Conservation (phyloP, 2,797 vertebrate genomes). For the Phrynocephalus vlangalii region DNA sequence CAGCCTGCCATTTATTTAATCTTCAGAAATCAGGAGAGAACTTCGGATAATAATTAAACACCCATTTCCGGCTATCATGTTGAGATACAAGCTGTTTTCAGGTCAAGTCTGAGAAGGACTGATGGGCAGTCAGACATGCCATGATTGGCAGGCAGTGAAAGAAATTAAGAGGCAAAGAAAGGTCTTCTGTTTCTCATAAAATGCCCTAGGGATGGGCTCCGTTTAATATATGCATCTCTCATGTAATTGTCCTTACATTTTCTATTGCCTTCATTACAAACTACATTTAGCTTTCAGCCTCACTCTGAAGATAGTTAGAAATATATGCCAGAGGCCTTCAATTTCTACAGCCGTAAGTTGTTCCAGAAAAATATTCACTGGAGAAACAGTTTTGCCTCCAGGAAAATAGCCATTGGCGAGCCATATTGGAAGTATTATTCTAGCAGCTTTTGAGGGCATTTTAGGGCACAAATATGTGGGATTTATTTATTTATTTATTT, state of each 20-base stretch:
- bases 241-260: constrained; percentile 53
- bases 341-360: constrained; percentile 56
- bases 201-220: constrained; percentile 51
- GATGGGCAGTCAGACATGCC: constrained; percentile 58
- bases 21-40: constrained; percentile 69
- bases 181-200: constrained; percentile 59
- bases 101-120: constrained; percentile 61
- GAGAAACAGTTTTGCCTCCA: constrained; percentile 52
- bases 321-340: constrained; percentile 58
- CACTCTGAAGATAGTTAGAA: constrained; percentile 66
- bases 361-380: constrained; percentile 62
- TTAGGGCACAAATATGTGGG: neutral
- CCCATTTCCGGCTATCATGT: constrained; percentile 70
- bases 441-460: neutral
- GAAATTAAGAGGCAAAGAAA: neutral
- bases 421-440: constrained; percentile 49
- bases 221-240: constrained; percentile 39
- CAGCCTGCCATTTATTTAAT: constrained; percentile 68
- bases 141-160: constrained; percentile 56
- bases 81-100: constrained; percentile 68
- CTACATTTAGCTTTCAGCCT: constrained; percentile 59
- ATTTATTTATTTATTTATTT: no score
- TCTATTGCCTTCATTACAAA: constrained; percentile 61
- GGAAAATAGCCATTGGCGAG: constrained; percentile 63
- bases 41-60: constrained; percentile 73